Evolutionary conservation across 2,888 invertebrate genomes (phyloP), one percentile per base, ranked within the genome.

Genomic region (Noctua janthe): DNA sequence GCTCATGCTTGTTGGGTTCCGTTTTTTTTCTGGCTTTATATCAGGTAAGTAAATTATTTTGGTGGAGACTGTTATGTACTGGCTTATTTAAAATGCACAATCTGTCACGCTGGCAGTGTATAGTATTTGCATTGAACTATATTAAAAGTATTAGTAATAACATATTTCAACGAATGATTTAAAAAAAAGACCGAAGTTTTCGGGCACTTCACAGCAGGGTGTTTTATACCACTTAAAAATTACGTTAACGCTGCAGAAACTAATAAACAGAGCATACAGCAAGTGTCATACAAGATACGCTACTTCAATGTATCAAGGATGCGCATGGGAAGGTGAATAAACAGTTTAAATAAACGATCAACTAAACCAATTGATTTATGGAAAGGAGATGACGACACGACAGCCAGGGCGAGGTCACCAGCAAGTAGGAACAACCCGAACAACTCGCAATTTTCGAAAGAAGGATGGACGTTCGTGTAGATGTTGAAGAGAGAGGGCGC

Each of bases 11-110:
- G 20, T 79, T 90, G 56, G 81, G 83, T 51, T 94, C 94, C 0
- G 84, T 94, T 20, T 88, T 93, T 39, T 83, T 94, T 49, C 66
- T 90, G 15, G 90, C 94, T 29, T 72, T 89, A 13, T 94, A 92
- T 88, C 94, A 94, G 90, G 94, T 94, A 86, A 91, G 91, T 83
- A 5, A 66, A 29, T 39, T 29, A 11, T 20, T 43, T 47, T 7
- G 43, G 67, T 43, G 2, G n/a, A 67, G n/a, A 43, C 23, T 43
- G 43, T 43, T 67, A 67, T 43, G 23, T 23, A 11, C 66, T 39
- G 20, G 39, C 10, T 39, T 20, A 39, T 0, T 8, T 1, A 17
- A 64, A 17, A 17, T 29, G 17, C 62, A 15, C 15, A 13, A 29
- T 62, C 5, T 29, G 62, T 29, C 29, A 7, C 2, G 15, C 62